Conservation (phyloP, 2,888 invertebrate genomes). For the Dorcus parallelipipedus region DNA sequence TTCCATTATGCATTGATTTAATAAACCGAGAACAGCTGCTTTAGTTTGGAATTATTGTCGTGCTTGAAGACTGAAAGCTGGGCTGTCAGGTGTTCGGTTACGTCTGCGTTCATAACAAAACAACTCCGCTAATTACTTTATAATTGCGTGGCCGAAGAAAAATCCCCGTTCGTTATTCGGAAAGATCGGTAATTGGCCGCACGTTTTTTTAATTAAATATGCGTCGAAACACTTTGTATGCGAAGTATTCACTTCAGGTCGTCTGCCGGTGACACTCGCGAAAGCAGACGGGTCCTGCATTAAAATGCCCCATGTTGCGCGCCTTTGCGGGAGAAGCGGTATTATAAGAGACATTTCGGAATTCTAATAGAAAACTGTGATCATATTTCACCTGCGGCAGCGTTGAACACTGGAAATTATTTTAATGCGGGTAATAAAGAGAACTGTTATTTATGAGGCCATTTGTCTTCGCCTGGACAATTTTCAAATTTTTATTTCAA, state of each 20-base stretch:
- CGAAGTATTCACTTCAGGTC: not conserved
- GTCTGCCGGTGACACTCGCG: constrained; percentile 5
- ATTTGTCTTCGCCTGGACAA: constrained; percentile 33
- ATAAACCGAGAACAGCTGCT: too few relatives aligned
- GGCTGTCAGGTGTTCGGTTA: too few relatives aligned
- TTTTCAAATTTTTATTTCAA: constrained; percentile 32
- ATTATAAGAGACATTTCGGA: constrained; percentile 38
- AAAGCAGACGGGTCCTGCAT: constrained; percentile 6
- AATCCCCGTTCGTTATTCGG: not conserved
- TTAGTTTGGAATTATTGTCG: too few relatives aligned
- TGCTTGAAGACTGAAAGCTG: too few relatives aligned
- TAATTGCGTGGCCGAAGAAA: too few relatives aligned
- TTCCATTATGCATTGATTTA: too few relatives aligned
- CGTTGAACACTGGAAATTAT: constrained; percentile 43
- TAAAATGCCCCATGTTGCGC: constrained; percentile 19
- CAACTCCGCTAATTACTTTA: too few relatives aligned
- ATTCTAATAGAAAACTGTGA: constrained; percentile 43
- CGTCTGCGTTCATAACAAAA: too few relatives aligned
- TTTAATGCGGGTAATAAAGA: constrained; percentile 44
- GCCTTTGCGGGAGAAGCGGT: constrained; percentile 31
- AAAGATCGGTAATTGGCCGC: not conserved
- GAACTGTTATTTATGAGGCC: constrained; percentile 38
- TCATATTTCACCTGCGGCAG: constrained; percentile 42
- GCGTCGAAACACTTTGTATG: constrained; percentile 3
- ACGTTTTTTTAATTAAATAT: constrained; percentile 5